Conservation (phyloP, 2,797 vertebrate species). For the Poecilia wingei region DNA sequence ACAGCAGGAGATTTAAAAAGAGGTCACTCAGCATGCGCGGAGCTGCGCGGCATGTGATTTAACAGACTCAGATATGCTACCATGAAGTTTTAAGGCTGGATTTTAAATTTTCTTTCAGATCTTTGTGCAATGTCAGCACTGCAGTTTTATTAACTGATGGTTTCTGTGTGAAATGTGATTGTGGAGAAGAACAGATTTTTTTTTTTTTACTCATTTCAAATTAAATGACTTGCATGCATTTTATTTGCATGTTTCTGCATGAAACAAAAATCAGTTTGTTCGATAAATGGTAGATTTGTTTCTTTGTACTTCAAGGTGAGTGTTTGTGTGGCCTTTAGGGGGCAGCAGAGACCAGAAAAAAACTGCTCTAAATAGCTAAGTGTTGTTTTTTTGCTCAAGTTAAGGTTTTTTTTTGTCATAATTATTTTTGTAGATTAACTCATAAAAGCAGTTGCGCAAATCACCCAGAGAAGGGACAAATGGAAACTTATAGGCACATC, state of each 20-base stretch:
- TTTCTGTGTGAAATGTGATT: background rate
- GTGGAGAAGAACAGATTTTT: background rate
- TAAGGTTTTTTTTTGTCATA: constrained; percentile 16
- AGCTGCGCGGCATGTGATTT: constrained; percentile 9
- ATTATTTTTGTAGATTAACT: background rate
- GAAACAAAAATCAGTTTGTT: background rate
- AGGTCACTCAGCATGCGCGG: constrained; percentile 31
- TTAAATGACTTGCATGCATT: background rate
- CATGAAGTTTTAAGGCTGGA: constrained; percentile 2
- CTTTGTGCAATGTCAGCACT: background rate
- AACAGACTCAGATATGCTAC: constrained; percentile 40
- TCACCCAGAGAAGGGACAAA: constrained; percentile 7
- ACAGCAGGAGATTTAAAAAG: constrained; percentile 39
- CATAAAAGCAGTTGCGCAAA: constrained; percentile 10
- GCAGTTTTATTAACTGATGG: background rate
- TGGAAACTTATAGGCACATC: constrained; percentile 8
- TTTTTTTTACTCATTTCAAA: background rate
- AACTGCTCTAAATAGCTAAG: background rate
- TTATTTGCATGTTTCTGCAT: background rate
- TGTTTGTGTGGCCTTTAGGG: constrained; percentile 40
- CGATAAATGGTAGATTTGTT: background rate
- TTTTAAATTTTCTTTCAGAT: background rate
- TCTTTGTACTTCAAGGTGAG: background rate
- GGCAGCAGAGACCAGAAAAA: constrained; percentile 68
- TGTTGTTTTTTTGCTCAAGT: constrained; percentile 14